These are phyloP conservation scores for Kryphioiulus occultus DNA, from an alignment of 2,888 invertebrate species.

Conservation along the genomic window DNA sequence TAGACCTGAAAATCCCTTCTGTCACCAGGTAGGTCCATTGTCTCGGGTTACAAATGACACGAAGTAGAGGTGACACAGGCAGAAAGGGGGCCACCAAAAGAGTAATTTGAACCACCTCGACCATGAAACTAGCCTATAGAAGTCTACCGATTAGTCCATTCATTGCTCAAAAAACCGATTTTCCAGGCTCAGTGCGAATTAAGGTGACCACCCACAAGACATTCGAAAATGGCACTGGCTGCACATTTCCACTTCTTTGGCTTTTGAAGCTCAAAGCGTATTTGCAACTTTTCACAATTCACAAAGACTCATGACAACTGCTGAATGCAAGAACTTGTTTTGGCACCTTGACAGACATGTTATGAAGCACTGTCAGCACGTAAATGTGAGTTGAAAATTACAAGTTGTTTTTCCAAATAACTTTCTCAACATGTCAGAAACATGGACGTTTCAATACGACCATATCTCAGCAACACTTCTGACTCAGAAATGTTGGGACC, in stretches of 20 bases:
- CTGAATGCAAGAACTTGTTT: neutral
- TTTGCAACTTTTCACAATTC: no score
- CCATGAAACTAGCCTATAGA: neutral
- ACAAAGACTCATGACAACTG: neutral
- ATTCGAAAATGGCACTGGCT: neutral
- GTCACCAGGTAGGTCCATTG: neutral
- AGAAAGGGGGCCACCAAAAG: neutral
- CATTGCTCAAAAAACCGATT: neutral
- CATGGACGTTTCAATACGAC: no score
- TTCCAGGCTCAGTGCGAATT: neutral
- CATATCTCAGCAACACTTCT: no score
- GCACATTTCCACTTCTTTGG: neutral
- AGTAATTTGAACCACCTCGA: neutral
- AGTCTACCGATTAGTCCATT: neutral
- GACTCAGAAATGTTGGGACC: no score
- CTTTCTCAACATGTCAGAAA: no score
- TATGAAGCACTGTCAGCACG: no score
- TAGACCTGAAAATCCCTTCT: neutral
- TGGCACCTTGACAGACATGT: neutral
- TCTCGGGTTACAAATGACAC: neutral
- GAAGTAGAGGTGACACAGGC: neutral
- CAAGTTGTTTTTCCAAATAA: no score
- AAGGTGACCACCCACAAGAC: neutral
- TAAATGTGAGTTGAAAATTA: no score
- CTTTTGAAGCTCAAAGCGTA: neutral